phyloP scores from a whole-genome alignment of 2,113 vertebrate genomes.

The Emydura subglobosa region DNA sequence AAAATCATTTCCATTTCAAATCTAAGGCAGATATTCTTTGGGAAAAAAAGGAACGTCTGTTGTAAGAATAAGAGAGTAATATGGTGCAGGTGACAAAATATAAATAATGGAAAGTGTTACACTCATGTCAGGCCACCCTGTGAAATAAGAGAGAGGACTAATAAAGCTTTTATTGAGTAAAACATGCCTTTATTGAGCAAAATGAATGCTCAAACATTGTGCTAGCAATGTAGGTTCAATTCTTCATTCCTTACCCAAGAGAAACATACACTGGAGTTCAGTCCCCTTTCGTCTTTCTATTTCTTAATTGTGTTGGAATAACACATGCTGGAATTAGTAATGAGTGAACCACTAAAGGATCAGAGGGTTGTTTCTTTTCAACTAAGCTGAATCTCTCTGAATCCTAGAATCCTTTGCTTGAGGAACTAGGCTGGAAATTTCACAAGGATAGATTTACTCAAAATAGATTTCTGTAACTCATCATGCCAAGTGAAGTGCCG shows the following conservation, averaged over 20 bases:
- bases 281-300: neutral
- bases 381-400: neutral
- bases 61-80: conserved; percentile 24
- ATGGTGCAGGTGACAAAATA: conserved; percentile 9
- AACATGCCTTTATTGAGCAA: no score
- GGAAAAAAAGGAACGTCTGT: conserved; percentile 38
- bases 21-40: neutral
- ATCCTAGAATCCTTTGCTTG: conserved; percentile 26
- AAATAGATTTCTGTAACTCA: neutral
- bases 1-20: conserved; percentile 30
- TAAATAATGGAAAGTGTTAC: conserved; percentile 55
- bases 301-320: neutral
- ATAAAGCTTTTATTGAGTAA: neutral
- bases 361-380: neutral
- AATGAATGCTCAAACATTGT: neutral
- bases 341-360: neutral
- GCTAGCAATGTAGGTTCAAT: neutral
- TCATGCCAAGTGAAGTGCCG: neutral
- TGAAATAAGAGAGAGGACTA: conserved; percentile 6
- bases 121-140: neutral
- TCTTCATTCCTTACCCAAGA: neutral
- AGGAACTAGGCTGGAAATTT: neutral
- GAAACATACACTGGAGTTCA: neutral
- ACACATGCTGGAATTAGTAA: neutral
- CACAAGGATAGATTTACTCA: neutral